These are phyloP conservation scores for Drosophila setifemur DNA, from an alignment of 1,140 invertebrate species.

Conservation along the genomic window DNA sequence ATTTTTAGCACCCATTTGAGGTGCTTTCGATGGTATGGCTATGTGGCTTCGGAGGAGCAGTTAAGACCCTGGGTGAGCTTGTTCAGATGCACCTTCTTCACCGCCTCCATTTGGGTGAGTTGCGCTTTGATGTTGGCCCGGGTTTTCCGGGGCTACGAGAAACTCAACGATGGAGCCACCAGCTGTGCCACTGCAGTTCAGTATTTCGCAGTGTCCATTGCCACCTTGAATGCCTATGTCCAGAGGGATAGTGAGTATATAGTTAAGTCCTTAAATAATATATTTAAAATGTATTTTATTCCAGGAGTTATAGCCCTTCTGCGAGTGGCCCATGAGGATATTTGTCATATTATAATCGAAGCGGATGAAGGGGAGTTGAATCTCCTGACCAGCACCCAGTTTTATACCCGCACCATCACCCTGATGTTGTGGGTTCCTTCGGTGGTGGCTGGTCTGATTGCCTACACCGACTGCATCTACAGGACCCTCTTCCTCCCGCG, in stretches of 20 bases:
- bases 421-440: slow-evolving; percentile 60
- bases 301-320: slow-evolving; percentile 49
- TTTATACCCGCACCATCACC: slow-evolving; percentile 51
- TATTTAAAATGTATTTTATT: too few relatives aligned
- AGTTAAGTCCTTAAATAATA: background rate
- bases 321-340: slow-evolving; percentile 33
- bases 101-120: slow-evolving; percentile 62
- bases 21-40: slow-evolving; percentile 62
- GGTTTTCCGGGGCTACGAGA: slow-evolving; percentile 51
- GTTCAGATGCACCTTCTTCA: slow-evolving; percentile 59
- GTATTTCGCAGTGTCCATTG: slow-evolving; percentile 60
- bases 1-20: slow-evolving; percentile 46
- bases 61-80: slow-evolving; percentile 28
- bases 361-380: slow-evolving; percentile 41
- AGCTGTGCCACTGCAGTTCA: slow-evolving; percentile 68
- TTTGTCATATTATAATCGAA: slow-evolving; percentile 16
- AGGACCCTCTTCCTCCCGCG: slow-evolving; percentile 59
- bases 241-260: slow-evolving; percentile 51
- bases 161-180: slow-evolving; percentile 58
- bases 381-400: slow-evolving; percentile 28
- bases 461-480: slow-evolving; percentile 63
- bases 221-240: slow-evolving; percentile 55
- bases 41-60: slow-evolving; percentile 55
- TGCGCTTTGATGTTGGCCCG: slow-evolving; percentile 47
- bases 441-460: slow-evolving; percentile 58